Evolutionary conservation across 23 tunicate genomes (phyloP).

Genomic region (Trididemnum nubilum): DNA sequence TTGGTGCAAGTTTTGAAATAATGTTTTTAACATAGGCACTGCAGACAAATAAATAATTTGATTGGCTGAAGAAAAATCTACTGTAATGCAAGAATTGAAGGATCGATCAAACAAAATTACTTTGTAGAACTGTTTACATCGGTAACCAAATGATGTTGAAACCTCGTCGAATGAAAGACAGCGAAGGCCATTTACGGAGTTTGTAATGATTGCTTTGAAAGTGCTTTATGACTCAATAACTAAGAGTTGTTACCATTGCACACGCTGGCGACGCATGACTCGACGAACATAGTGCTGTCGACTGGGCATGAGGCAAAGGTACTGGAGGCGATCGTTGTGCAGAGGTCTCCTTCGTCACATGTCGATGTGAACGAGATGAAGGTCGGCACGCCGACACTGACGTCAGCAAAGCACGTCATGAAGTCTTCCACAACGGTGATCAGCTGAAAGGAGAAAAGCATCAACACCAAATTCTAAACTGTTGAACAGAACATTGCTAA

Average conservation of each 20-base stretch:
- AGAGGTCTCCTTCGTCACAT: constrained; percentile 47
- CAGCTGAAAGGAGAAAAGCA: constrained; percentile 42
- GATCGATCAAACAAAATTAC: no score
- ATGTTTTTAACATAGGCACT: no score
- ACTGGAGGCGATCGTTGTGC: constrained; percentile 21
- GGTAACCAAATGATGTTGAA: no score
- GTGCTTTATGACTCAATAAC: no score
- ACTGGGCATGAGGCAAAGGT: constrained; percentile 80
- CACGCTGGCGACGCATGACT: constrained; percentile 61
- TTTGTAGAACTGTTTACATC: no score
- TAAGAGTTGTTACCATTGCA: constrained; percentile 62
- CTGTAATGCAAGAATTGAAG: no score
- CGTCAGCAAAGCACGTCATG: constrained; percentile 38
- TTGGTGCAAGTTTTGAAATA: no score
- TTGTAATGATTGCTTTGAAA: no score
- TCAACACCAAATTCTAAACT: not conserved
- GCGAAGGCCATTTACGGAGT: no score
- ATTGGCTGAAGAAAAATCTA: no score
- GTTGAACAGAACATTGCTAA: not conserved
- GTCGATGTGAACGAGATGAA: constrained; percentile 11
- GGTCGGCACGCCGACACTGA: not conserved
- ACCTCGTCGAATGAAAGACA: no score
- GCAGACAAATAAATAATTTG: no score
- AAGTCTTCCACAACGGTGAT: constrained; percentile 40
- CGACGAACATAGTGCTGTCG: constrained; percentile 47